Evolutionary conservation across 2,113 vertebrate genomes (phyloP).

Genomic region (Meleagris gallopavo): DNA sequence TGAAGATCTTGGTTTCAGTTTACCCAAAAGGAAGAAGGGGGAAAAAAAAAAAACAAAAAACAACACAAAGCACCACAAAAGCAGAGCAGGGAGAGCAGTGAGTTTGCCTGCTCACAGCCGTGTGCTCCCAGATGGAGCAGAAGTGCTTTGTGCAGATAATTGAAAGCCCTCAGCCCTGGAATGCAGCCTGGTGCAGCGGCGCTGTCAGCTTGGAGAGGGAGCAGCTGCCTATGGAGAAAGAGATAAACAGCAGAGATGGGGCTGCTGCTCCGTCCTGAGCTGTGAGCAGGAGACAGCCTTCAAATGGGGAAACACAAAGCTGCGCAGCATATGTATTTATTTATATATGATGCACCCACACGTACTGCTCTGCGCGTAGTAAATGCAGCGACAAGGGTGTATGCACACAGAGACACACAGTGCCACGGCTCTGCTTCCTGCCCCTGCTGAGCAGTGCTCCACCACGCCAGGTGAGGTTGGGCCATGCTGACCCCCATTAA

Average conservation of each 20-base stretch:
- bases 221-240: conserved; percentile 42
- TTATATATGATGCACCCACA: background rate
- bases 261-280: background rate
- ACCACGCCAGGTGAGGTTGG: background rate
- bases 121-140: background rate
- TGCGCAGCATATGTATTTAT: background rate
- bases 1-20: background rate
- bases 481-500: background rate
- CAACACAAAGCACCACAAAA: background rate
- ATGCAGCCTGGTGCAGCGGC: background rate
- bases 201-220: conserved; percentile 11
- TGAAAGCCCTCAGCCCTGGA: conserved; percentile 41
- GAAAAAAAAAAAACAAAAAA: too few species aligned
- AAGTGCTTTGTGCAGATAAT: conserved; percentile 63
- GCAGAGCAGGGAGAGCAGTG: background rate
- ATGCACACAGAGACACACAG: background rate
- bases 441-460: background rate
- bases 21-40: background rate
- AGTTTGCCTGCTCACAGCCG: background rate
- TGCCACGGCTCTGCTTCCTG: background rate
- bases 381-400: background rate
- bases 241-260: conserved; percentile 36
- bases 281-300: background rate
- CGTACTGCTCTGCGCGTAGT: rapidly evolving
- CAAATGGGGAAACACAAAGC: background rate